Percentiles rank a stretch among this genome's conserved stretches.
phyloP scores from a whole-genome alignment of 1,140 invertebrate species.

The Acyrthosiphon pisum region DNA sequence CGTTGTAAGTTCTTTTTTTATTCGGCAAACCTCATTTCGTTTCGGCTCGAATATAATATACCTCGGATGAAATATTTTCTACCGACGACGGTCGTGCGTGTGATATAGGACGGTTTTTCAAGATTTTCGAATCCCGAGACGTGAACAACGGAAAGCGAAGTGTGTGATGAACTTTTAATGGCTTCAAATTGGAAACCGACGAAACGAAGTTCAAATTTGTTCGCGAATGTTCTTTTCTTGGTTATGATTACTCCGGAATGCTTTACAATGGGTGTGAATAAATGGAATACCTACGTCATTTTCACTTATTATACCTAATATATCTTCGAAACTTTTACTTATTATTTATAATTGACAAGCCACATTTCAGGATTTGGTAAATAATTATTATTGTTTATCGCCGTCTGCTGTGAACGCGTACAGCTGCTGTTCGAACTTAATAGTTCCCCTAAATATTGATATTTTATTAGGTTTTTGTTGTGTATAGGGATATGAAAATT shows the following conservation, averaged over 20 bases:
- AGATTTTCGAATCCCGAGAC: background rate
- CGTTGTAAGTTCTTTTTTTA: background rate
- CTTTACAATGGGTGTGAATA: background rate
- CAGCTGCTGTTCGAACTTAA: background rate
- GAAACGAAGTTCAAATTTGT: background rate
- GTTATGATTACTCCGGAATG: background rate
- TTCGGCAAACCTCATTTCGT: background rate
- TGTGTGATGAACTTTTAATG: constrained; percentile 33
- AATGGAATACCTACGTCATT: background rate
- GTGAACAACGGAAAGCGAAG: too few species aligned
- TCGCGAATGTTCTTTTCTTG: background rate
- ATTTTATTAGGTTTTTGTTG: background rate
- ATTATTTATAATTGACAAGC: background rate
- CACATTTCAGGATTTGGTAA: background rate
- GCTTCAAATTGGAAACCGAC: background rate
- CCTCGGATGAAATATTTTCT: background rate
- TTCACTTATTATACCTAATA: background rate
- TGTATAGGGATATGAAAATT: background rate
- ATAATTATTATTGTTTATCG: background rate
- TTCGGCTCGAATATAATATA: background rate
- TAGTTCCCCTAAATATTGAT: background rate
- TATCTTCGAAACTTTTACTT: background rate
- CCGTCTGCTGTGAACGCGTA: background rate
- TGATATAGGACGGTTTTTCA: background rate
- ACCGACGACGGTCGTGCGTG: background rate